phyloP scores from a whole-genome alignment of 1,140 invertebrate species.

The Trachymyrmex cornetzi region DNA sequence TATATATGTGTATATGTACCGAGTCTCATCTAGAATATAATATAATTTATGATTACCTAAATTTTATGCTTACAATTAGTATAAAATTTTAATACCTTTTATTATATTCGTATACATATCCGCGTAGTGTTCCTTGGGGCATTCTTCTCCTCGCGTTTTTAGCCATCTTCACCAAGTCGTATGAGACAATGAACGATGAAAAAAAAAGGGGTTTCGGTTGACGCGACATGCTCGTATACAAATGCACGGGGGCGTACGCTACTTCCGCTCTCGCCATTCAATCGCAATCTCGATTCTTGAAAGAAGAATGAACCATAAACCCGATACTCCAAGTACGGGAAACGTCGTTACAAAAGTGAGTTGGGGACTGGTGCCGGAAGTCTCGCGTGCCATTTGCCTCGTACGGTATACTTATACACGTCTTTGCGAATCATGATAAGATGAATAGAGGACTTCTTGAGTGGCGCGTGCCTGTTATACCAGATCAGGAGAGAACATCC shows the following conservation, averaged over 20 bases:
- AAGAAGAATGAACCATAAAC: slow-evolving; percentile 80
- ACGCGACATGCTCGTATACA: slow-evolving; percentile 27
- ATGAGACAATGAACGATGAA: slow-evolving; percentile 77
- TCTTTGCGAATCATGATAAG: slow-evolving; percentile 81
- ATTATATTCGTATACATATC: not conserved
- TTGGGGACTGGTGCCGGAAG: slow-evolving; percentile 81
- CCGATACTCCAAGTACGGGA: slow-evolving; percentile 73
- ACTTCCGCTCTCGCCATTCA: slow-evolving; percentile 82
- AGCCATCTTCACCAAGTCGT: slow-evolving; percentile 56
- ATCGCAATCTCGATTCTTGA: slow-evolving; percentile 75
- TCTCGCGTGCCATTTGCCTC: slow-evolving; percentile 85
- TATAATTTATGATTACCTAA: not conserved
- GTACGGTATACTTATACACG: slow-evolving; percentile 80
- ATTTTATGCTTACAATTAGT: not conserved
- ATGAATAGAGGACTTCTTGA: slow-evolving; percentile 80
- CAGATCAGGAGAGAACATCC: slow-evolving; percentile 50
- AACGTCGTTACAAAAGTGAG: slow-evolving; percentile 61
- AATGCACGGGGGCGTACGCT: slow-evolving; percentile 54
- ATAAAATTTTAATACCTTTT: not conserved
- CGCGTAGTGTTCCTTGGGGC: not conserved
- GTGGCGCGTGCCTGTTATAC: slow-evolving; percentile 82
- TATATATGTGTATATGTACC: not conserved
- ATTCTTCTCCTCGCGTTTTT: not conserved
- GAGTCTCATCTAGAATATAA: not conserved
- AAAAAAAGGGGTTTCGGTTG: slow-evolving; percentile 74